Evolutionary conservation across 2,797 vertebrate genomes (phyloP).

Genomic region (Antrozous pallidus): DNA sequence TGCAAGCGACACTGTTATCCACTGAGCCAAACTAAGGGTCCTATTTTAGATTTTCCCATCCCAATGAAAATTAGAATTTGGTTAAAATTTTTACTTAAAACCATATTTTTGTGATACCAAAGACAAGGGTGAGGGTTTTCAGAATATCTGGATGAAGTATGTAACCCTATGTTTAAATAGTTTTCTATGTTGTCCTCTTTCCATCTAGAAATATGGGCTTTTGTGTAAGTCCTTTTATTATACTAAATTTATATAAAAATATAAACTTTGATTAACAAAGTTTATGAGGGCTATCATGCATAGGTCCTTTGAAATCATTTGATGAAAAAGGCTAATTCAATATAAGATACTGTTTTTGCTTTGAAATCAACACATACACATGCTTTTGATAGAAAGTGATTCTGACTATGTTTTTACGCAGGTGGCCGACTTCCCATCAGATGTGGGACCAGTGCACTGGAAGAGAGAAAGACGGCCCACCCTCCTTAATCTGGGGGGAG

Average conservation of each 20-base stretch:
- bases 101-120: not conserved
- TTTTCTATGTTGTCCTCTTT: not conserved
- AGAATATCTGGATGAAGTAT: not conserved
- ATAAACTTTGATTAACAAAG: conserved; percentile 5
- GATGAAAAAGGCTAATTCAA: not conserved
- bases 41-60: not conserved
- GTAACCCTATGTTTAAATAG: not conserved
- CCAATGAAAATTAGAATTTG: not conserved
- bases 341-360: not conserved
- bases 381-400: conserved; percentile 17
- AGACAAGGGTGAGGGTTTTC: not conserved
- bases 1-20: no score
- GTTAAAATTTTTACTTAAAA: not conserved
- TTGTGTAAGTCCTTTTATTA: not conserved
- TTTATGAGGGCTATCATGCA: not conserved
- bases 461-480: not conserved
- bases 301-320: conserved; percentile 21
- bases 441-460: not conserved
- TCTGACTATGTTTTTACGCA: not conserved
- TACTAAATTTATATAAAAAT: not conserved
- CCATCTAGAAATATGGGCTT: not conserved
- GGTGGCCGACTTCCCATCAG: not conserved
- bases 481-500: not conserved
- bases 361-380: not conserved
- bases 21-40: not conserved